Conservation (phyloP, 2,888 invertebrate genomes). For the Smittia sp. region DNA sequence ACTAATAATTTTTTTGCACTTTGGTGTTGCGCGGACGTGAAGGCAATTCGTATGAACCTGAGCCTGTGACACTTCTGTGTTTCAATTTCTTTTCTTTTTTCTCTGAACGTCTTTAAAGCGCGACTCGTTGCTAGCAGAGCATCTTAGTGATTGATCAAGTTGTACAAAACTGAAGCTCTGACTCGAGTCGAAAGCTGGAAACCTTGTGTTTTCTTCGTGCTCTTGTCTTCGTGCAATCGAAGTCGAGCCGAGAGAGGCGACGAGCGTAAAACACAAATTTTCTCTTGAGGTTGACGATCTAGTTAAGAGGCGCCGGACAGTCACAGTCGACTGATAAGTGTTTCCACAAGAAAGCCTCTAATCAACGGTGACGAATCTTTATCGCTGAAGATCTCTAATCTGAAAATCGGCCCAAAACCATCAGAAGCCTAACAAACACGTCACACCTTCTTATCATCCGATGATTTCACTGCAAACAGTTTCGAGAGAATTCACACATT, state of each 20-base stretch:
- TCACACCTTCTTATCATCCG: no score
- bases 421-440: no score
- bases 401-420: no score
- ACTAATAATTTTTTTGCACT: no score
- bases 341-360: not conserved
- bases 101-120: not conserved
- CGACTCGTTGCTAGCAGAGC: conserved; percentile 17
- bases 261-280: not conserved
- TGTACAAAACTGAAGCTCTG: not conserved
- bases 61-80: no score
- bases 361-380: not conserved
- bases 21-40: no score
- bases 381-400: no score
- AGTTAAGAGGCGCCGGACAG: not conserved
- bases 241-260: not conserved
- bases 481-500: no score
- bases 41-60: no score
- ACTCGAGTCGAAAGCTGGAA: not conserved
- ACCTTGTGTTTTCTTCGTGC: not conserved
- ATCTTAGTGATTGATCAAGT: conserved; percentile 2
- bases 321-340: not conserved
- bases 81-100: not conserved
- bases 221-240: not conserved
- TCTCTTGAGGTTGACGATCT: conserved; percentile 5
- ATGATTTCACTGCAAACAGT: no score